These are phyloP conservation scores for Eurosta solidaginis DNA, from an alignment of 1,140 invertebrate species.

Conservation along the genomic window DNA sequence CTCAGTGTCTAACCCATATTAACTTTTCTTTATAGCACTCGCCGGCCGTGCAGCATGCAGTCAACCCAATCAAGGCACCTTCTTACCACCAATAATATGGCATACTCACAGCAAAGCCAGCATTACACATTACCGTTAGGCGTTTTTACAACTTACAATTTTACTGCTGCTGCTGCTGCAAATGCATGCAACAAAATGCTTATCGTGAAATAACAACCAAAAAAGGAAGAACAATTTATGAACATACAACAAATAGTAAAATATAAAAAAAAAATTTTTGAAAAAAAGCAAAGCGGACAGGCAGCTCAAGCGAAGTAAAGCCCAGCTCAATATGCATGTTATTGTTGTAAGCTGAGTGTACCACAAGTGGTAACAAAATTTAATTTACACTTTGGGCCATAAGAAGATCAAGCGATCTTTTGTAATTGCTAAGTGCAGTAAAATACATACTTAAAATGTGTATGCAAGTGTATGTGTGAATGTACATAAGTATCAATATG, in stretches of 20 bases:
- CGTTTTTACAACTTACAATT: conserved; percentile 26
- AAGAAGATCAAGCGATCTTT: conserved; percentile 28
- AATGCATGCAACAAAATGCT: not conserved
- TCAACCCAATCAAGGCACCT: not conserved
- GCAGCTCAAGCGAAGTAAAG: too few species aligned
- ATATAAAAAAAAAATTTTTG: not conserved
- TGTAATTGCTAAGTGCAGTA: conserved; percentile 28
- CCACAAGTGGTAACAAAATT: conserved; percentile 28
- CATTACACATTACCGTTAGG: conserved; percentile 20
- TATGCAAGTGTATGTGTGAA: not conserved
- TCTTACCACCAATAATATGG: not conserved
- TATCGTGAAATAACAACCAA: not conserved
- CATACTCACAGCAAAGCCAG: not conserved
- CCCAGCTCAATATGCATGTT: not conserved
- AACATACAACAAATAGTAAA: conserved; percentile 7
- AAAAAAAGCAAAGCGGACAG: too few species aligned
- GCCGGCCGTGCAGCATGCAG: not conserved
- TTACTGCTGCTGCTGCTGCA: not conserved
- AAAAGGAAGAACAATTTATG: not conserved
- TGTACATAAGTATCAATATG: not conserved
- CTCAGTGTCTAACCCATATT: not conserved
- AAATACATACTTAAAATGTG: not conserved
- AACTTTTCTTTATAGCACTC: not conserved
- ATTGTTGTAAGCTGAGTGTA: not conserved
- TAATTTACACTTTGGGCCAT: conserved; percentile 27